phyloP scores from a whole-genome alignment of 2,888 invertebrate species.

The Drosophila hawaiiensis region DNA sequence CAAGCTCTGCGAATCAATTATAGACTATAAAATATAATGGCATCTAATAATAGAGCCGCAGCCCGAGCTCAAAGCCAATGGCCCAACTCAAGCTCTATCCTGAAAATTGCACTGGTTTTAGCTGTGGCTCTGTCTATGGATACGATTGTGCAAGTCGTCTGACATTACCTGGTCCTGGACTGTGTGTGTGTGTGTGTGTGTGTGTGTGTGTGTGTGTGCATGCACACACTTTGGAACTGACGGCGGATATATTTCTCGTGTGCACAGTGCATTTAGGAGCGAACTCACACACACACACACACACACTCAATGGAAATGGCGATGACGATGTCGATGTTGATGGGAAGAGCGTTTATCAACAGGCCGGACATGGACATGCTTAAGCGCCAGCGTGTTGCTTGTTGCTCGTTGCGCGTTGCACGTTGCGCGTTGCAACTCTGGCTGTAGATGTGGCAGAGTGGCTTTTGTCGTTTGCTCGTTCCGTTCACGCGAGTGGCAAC shows the following conservation, averaged over 20 bases:
- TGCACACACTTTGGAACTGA: conserved; percentile 20
- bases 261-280: conserved; percentile 56
- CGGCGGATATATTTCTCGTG: conserved; percentile 61
- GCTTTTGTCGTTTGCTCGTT: conserved; percentile 39
- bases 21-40: conserved; percentile 85
- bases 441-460: conserved; percentile 8
- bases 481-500: conserved; percentile 57
- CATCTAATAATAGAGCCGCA: conserved; percentile 84
- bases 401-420: conserved; percentile 27
- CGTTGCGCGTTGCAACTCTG: conserved; percentile 33
- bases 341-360: conserved; percentile 31
- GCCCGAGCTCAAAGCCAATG: conserved; percentile 62
- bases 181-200: conserved; percentile 2
- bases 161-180: conserved; percentile 61
- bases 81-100: conserved; percentile 18
- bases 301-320: conserved; percentile 24
- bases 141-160: conserved; percentile 62
- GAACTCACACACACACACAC: conserved; percentile 10
- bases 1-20: conserved; percentile 81
- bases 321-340: conserved; percentile 20
- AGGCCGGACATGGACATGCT: conserved; percentile 80
- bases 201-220: background rate
- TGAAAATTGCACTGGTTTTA: conserved; percentile 14
- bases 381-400: conserved; percentile 71
- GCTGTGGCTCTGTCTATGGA: background rate